phyloP scores from a whole-genome alignment of 2,888 invertebrate species.

The Pristionchus mayeri region DNA sequence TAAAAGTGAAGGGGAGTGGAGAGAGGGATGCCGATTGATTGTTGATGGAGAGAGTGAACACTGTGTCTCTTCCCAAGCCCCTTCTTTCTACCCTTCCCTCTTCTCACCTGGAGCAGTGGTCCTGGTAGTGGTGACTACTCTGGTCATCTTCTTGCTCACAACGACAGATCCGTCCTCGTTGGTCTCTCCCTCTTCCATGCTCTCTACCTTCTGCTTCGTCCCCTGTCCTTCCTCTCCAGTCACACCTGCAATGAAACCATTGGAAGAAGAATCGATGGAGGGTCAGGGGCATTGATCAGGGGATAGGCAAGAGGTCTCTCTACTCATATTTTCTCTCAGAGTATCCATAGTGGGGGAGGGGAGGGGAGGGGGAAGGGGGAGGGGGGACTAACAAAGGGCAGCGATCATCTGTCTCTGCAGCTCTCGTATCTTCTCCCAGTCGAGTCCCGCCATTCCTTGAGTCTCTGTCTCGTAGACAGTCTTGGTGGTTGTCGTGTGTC shows the following conservation, averaged over 20 bases:
- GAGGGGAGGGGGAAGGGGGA: not conserved
- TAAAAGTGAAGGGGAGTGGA: slow-evolving; percentile 15
- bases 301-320: not conserved
- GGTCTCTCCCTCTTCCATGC: slow-evolving; percentile 75
- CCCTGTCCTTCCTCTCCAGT: slow-evolving; percentile 28
- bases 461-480: slow-evolving; percentile 76
- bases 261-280: no score
- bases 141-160: slow-evolving; percentile 75
- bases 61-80: not conserved
- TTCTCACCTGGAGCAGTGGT: slow-evolving; percentile 72
- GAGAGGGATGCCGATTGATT: slow-evolving; percentile 42
- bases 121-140: slow-evolving; percentile 75
- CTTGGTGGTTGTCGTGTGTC: slow-evolving; percentile 75
- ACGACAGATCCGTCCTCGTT: slow-evolving; percentile 75
- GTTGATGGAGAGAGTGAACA: not conserved
- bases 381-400: slow-evolving; percentile 65
- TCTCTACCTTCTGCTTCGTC: slow-evolving; percentile 60
- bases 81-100: not conserved
- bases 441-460: slow-evolving; percentile 73
- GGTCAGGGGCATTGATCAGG: not conserved
- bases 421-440: slow-evolving; percentile 67
- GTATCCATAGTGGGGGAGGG: slow-evolving; percentile 21
- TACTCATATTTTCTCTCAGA: not conserved
- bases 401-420: slow-evolving; percentile 72
- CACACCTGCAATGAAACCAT: not conserved